A percentile compares a stretch with the other conserved stretches of the same genome.
Evolutionary conservation across 2,797 vertebrate species (phyloP).

Genomic region (Pangasius larnaudii): DNA sequence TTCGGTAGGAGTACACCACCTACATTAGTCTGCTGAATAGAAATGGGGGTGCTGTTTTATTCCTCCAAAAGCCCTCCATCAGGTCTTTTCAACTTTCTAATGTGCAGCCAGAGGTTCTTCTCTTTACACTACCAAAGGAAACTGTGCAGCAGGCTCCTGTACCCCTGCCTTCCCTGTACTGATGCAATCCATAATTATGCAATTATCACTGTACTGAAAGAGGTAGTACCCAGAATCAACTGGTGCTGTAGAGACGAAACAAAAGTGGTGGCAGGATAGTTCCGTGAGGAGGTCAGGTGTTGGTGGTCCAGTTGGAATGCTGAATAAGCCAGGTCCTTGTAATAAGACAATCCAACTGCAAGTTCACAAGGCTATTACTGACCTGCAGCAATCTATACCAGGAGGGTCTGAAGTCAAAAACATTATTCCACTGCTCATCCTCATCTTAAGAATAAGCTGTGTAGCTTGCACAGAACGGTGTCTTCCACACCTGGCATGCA

Average conservation of each 20-base stretch:
- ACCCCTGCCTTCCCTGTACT: background rate
- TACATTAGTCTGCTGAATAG: background rate
- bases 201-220: background rate
- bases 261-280: background rate
- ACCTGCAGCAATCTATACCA: background rate
- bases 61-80: background rate
- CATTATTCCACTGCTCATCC: background rate
- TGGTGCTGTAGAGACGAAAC: background rate
- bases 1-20: background rate
- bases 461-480: background rate
- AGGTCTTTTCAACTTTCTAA: background rate
- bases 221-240: background rate
- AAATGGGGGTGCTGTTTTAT: background rate
- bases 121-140: background rate
- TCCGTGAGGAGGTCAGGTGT: background rate
- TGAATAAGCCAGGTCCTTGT: background rate
- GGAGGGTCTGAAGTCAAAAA: background rate
- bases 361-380: background rate
- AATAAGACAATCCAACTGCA: background rate
- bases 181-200: background rate
- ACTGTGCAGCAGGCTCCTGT: background rate
- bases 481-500: background rate
- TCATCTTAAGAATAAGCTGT: background rate
- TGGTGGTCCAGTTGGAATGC: background rate
- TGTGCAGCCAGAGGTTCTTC: background rate